Evolutionary conservation across 2,797 vertebrate genomes (phyloP), one percentile per base, ranked within the genome.

Genomic region (Enteromius unitaeniatus): DNA sequence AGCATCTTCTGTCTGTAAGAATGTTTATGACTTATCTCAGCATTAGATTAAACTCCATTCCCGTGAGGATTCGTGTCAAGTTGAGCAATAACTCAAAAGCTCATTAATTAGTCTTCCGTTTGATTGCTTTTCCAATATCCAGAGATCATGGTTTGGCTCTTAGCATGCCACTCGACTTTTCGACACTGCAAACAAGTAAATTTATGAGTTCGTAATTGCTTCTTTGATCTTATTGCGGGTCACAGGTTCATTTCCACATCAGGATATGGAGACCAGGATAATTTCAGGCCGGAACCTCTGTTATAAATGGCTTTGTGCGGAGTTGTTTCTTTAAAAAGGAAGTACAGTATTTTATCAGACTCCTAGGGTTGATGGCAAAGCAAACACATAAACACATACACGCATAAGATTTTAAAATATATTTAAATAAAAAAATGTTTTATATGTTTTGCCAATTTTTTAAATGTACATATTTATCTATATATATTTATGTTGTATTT

Each of bases 71-170:
- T 60, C 65, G 15, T 70, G 74, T 84, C 75, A 78, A 86, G 79
- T 84, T 69, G 74, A 82, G 78, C 68, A 78, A 72, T 73, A 84
- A 79, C 69, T 90, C 67, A 86, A 81, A 82, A 87, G 60, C 68
- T 78, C 80, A 87, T 87, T 78, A 85, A 83, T 87, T 79, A 89
- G 81, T 34, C 84, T 86, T 72, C 68, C 68, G 79, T 84, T 82
- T 85, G 87, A 87, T 82, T 79, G 31, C 67, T 86, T 62, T 75
- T 86, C 87, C 85, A 82, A 84, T 84, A 81, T 53, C 67, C 45
- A 51, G 55, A 69, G 77, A 70, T 86, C 81, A 78, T 79, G 68
- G 74, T 47, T 45, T 21, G 75, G 75, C 82, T 83, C 49, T 82
- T 64, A 74, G 69, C 10, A 23, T 42, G 82, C 65, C 82, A 58